A percentile compares a stretch with the other conserved stretches of the same genome.
phyloP scores from a whole-genome alignment of 2,113 vertebrate species.

The Daubentonia madagascariensis region DNA sequence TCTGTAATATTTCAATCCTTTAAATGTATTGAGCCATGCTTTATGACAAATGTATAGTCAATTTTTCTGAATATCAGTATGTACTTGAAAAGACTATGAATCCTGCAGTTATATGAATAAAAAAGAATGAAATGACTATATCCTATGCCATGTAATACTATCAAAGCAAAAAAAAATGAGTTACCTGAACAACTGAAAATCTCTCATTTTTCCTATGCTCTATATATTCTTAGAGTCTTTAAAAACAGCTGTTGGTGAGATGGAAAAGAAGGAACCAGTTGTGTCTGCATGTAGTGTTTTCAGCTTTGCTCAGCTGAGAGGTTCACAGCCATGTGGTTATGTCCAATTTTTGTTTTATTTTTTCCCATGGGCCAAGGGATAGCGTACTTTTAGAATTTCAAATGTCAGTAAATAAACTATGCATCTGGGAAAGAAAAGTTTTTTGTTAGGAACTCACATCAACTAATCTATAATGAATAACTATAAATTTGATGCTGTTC shows the following conservation, averaged over 20 bases:
- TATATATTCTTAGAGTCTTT: not conserved
- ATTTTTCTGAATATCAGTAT: not conserved
- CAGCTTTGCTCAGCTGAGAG: not conserved
- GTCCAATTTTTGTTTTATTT: not conserved
- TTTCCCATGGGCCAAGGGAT: not conserved
- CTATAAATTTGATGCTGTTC: not conserved
- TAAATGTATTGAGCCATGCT: not conserved
- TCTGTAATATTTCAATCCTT: not conserved
- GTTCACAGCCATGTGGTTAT: not conserved
- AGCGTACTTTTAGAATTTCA: slow-evolving; percentile 52
- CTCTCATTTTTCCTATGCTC: not conserved
- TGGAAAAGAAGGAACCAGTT: not conserved
- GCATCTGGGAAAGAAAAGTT: slow-evolving; percentile 19
- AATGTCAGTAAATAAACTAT: slow-evolving; percentile 49
- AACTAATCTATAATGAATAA: slow-evolving; percentile 19
- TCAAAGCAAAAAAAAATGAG: not conserved
- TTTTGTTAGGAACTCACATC: not conserved
- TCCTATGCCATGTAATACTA: not conserved
- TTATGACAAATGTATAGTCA: not conserved
- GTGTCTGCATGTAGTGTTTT: not conserved
- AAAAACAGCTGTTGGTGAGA: not conserved
- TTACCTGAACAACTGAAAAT: not conserved
- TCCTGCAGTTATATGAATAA: not conserved
- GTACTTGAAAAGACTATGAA: not conserved
- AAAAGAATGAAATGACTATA: not conserved